Percentiles rank a stretch among this genome's conserved stretches.
phyloP scores from a whole-genome alignment of 2,113 vertebrate genomes.

The Pagrus major region DNA sequence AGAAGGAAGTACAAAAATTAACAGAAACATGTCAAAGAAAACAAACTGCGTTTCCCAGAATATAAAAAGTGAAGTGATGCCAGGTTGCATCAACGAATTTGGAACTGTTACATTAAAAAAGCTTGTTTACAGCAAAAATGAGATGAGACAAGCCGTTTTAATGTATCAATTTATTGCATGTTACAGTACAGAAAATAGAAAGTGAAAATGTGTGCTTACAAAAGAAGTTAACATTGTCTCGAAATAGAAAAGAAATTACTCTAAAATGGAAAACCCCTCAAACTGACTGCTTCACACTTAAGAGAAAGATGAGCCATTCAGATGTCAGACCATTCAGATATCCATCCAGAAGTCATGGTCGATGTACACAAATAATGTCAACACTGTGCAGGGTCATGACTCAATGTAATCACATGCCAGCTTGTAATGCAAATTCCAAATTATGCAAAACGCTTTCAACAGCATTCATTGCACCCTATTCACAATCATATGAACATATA shows the following conservation, averaged over 20 bases:
- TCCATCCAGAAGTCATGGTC: neutral
- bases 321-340: conserved; percentile 28
- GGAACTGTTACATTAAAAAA: neutral
- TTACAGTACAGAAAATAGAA: conserved; percentile 94
- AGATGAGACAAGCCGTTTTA: conserved; percentile 60
- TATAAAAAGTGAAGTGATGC: conserved; percentile 51
- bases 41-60: conserved; percentile 25
- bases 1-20: conserved; percentile 65
- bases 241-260: conserved; percentile 79
- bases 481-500: conserved; percentile 27
- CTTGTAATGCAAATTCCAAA: conserved; percentile 27
- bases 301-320: conserved; percentile 58
- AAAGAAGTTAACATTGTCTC: conserved; percentile 73
- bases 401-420: conserved; percentile 35
- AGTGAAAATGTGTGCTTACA: conserved; percentile 84
- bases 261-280: conserved; percentile 48
- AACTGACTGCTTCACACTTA: conserved; percentile 25
- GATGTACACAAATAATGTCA: conserved; percentile 43
- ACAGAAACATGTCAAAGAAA: conserved; percentile 20
- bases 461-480: conserved; percentile 24
- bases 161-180: conserved; percentile 94
- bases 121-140: neutral
- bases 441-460: conserved; percentile 14
- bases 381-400: conserved; percentile 53
- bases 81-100: neutral